phyloP scores from a whole-genome alignment of 2,113 vertebrate species.

The Cariama cristata region DNA sequence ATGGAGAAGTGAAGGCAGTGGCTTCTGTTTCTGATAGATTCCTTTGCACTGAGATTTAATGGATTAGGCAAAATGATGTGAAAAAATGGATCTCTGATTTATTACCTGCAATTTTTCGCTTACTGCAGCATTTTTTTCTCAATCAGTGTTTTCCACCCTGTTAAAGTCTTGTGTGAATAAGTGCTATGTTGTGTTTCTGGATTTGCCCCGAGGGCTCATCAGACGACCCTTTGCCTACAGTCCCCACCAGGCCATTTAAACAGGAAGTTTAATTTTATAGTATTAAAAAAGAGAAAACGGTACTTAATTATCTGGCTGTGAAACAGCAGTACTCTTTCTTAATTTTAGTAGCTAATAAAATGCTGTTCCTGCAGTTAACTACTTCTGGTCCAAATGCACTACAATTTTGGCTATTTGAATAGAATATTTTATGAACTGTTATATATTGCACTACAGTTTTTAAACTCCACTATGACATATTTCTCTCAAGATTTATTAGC shows the following conservation, averaged over 20 bases:
- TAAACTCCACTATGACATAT: conserved; percentile 82
- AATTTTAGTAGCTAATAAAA: conserved; percentile 88
- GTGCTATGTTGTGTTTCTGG: conserved; percentile 77
- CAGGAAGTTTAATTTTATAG: conserved; percentile 90
- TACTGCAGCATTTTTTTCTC: conserved; percentile 73
- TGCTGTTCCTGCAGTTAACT: conserved; percentile 80
- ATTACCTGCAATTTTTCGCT: conserved; percentile 82
- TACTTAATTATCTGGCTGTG: conserved; percentile 87
- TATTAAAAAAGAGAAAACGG: conserved; percentile 85
- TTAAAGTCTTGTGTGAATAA: conserved; percentile 78
- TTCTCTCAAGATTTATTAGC: conserved; percentile 85
- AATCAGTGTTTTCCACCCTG: conserved; percentile 69
- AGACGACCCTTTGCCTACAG: conserved; percentile 72
- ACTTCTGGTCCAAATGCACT: conserved; percentile 79
- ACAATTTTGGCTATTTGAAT: conserved; percentile 71
- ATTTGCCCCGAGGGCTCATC: conserved; percentile 77
- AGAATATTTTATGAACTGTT: conserved; percentile 87
- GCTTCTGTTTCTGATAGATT: conserved; percentile 78
- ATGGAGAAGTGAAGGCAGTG: conserved; percentile 16
- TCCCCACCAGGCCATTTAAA: conserved; percentile 81
- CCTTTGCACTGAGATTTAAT: conserved; percentile 82
- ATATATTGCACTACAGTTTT: conserved; percentile 83
- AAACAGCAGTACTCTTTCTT: conserved; percentile 85
- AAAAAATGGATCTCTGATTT: conserved; percentile 85
- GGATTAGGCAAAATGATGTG: conserved; percentile 83